phyloP scores from a whole-genome alignment of 2,888 invertebrate genomes.

The Drosophila yooni region DNA sequence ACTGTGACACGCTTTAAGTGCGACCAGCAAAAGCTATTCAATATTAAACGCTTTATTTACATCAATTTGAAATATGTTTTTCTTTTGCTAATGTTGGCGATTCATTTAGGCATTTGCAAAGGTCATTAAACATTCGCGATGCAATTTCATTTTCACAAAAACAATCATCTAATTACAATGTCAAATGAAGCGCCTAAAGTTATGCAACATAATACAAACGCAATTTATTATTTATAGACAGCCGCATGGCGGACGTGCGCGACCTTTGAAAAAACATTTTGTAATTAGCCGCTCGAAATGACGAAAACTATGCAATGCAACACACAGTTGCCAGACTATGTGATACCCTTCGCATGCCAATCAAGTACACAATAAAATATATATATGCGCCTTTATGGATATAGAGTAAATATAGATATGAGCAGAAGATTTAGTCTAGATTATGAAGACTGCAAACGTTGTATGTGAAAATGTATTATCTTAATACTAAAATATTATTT shows the following conservation, averaged over 20 bases:
- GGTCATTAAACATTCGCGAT: slow-evolving; percentile 42
- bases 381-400: background rate
- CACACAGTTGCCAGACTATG: background rate
- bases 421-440: background rate
- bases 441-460: background rate
- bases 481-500: background rate
- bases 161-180: slow-evolving; percentile 46
- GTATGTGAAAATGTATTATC: background rate
- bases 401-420: background rate
- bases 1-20: background rate
- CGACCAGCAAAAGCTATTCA: slow-evolving; percentile 16
- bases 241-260: slow-evolving; percentile 25
- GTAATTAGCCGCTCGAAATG: slow-evolving; percentile 63
- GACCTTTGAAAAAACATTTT: slow-evolving; percentile 52
- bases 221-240: slow-evolving; percentile 73
- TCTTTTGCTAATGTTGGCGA: slow-evolving; percentile 1
- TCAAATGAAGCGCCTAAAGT: slow-evolving; percentile 55
- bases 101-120: slow-evolving; percentile 32
- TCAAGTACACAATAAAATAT: background rate
- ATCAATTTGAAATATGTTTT: background rate
- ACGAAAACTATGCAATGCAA: slow-evolving; percentile 8
- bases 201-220: slow-evolving; percentile 44
- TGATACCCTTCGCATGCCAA: slow-evolving; percentile 11
- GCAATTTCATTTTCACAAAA: slow-evolving; percentile 52
- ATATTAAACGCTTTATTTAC: slow-evolving; percentile 8